Percentiles rank a stretch among this genome's conserved stretches.
phyloP scores from a whole-genome alignment of 1,140 invertebrate species.

The Limonius californicus region DNA sequence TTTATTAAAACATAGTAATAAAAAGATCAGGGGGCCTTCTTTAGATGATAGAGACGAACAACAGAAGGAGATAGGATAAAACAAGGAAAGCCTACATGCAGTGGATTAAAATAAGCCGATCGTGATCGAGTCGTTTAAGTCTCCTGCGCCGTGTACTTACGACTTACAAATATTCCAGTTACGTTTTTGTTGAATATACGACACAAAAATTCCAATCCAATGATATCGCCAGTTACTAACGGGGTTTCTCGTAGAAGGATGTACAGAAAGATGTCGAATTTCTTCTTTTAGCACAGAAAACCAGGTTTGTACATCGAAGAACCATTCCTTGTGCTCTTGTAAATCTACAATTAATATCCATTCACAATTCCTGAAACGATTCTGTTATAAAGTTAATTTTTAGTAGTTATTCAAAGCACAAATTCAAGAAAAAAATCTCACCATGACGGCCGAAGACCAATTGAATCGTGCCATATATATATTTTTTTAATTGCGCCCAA shows the following conservation, averaged over 20 bases:
- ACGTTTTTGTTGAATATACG: not conserved
- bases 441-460: conserved; percentile 31
- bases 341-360: conserved; percentile 30
- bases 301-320: conserved; percentile 21
- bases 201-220: not conserved
- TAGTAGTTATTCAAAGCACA: not conserved
- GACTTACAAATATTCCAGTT: conserved; percentile 5
- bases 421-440: conserved; percentile 17
- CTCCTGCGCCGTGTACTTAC: conserved; percentile 5
- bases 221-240: too few species aligned
- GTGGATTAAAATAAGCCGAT: too few species aligned
- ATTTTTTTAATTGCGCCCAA: conserved; percentile 31
- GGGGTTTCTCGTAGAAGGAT: too few species aligned
- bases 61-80: too few species aligned
- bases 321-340: conserved; percentile 27
- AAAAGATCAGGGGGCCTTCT: too few species aligned
- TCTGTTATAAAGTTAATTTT: not conserved
- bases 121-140: conserved; percentile 23
- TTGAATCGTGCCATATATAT: conserved; percentile 31
- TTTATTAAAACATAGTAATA: too few species aligned
- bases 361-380: conserved; percentile 28
- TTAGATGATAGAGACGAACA: too few species aligned
- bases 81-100: too few species aligned
- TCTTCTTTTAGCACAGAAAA: not conserved
- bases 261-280: too few species aligned